These are phyloP conservation scores for Malurus melanocephalus DNA, from an alignment of 2,113 vertebrate genomes.

Conservation along the genomic window DNA sequence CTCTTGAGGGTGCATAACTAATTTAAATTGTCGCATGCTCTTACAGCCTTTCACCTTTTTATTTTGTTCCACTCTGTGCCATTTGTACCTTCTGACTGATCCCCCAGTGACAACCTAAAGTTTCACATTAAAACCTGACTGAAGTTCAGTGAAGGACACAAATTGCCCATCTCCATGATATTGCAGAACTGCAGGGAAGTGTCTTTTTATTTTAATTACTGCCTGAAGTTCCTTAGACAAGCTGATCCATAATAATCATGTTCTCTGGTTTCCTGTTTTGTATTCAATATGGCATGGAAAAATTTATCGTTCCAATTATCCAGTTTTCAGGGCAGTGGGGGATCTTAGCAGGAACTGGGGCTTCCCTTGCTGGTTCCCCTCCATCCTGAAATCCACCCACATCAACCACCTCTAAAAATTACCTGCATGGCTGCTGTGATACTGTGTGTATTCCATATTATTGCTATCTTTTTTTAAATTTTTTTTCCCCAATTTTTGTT, in stretches of 20 bases:
- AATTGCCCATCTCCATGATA: rapidly evolving
- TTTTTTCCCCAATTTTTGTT: not conserved
- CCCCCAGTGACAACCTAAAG: not conserved
- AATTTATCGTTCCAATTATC: not conserved
- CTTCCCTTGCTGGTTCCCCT: not conserved
- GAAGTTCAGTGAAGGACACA: not conserved
- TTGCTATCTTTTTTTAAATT: not conserved
- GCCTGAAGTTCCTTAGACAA: not conserved
- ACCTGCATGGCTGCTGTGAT: not conserved
- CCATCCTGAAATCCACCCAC: not conserved
- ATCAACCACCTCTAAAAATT: not conserved
- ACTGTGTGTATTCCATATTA: not conserved
- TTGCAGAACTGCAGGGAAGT: not conserved
- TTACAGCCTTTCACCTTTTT: not conserved
- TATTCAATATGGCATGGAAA: not conserved
- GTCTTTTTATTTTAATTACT: not conserved
- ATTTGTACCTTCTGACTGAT: not conserved
- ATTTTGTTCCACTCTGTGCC: not conserved
- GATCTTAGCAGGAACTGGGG: not conserved
- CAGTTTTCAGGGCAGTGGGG: not conserved
- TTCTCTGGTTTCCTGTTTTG: not conserved
- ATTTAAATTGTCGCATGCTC: not conserved
- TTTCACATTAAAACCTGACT: not conserved
- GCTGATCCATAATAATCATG: not conserved
- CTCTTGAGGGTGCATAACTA: not conserved